phyloP scores from a whole-genome alignment of 1,140 invertebrate species.

The Monochamus saltuarius region DNA sequence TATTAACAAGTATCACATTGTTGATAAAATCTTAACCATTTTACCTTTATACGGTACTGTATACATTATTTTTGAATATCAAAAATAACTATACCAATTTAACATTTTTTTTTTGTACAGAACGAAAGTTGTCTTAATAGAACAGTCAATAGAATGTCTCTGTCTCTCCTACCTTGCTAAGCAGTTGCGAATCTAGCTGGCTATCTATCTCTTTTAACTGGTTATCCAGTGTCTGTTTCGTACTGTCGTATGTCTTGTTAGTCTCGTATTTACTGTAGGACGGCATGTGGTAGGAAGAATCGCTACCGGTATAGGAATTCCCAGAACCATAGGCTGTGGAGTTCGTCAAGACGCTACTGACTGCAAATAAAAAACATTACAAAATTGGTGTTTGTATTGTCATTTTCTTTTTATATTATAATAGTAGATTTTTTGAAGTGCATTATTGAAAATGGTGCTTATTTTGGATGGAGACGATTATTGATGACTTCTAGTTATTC shows the following conservation, averaged over 20 bases:
- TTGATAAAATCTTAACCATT: no score
- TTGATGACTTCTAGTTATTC: no score
- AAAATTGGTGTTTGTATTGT: not conserved
- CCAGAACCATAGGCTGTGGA: slow-evolving; percentile 61
- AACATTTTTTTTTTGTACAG: no score
- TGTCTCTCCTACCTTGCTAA: slow-evolving; percentile 67
- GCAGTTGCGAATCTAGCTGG: slow-evolving; percentile 61
- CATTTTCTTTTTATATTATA: no score
- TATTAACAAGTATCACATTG: not conserved
- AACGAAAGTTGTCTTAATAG: no score
- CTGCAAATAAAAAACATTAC: slow-evolving; percentile 42
- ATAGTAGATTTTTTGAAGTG: no score
- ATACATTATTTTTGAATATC: no score
- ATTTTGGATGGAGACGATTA: no score
- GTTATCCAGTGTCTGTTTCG: slow-evolving; percentile 76
- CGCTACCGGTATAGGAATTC: slow-evolving; percentile 61
- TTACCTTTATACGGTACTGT: no score
- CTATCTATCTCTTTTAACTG: slow-evolving; percentile 80
- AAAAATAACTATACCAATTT: no score
- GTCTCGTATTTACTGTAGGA: slow-evolving; percentile 59
- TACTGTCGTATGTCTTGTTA: slow-evolving; percentile 69
- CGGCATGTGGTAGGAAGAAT: slow-evolving; percentile 51
- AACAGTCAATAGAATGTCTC: slow-evolving; percentile 52
- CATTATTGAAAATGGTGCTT: no score
- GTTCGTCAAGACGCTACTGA: slow-evolving; percentile 60